phyloP scores from a whole-genome alignment of 1,140 invertebrate species.

The Magallana gigas region DNA sequence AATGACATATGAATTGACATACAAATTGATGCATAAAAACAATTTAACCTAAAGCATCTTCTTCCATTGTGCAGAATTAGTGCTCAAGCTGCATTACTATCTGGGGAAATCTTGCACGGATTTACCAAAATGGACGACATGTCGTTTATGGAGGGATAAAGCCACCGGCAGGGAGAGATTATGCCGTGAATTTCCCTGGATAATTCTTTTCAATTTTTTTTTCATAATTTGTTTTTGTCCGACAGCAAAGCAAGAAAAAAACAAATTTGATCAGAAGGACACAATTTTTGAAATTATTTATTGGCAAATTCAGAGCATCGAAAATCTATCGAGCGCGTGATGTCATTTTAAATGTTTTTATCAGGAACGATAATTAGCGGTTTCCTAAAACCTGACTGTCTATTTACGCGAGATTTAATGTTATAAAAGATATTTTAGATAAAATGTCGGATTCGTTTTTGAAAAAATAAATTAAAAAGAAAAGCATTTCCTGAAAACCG shows the following conservation, averaged over 20 bases:
- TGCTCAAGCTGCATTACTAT: not conserved
- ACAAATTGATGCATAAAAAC: not conserved
- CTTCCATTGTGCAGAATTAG: not conserved
- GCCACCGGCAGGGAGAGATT: not conserved
- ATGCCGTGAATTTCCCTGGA: not conserved
- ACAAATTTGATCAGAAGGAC: not conserved
- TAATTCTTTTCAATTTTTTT: not conserved
- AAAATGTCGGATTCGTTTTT: no score
- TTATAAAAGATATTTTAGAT: no score
- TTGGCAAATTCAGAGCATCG: not conserved
- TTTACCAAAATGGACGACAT: not conserved
- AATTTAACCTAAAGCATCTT: not conserved
- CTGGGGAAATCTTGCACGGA: not conserved
- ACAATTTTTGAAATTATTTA: not conserved
- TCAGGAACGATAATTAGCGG: not conserved
- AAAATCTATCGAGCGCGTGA: not conserved
- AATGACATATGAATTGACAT: no score
- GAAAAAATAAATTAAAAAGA: no score
- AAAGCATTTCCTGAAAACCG: no score
- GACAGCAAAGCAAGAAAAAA: not conserved
- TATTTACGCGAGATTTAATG: no score
- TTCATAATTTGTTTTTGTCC: not conserved
- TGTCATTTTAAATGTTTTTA: not conserved
- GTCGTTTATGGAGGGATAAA: not conserved
- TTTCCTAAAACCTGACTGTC: no score